A percentile compares a stretch with the other conserved stretches of the same genome.
phyloP scores from a whole-genome alignment of 2,888 invertebrate genomes.

The Troides oblongomaculatus region DNA sequence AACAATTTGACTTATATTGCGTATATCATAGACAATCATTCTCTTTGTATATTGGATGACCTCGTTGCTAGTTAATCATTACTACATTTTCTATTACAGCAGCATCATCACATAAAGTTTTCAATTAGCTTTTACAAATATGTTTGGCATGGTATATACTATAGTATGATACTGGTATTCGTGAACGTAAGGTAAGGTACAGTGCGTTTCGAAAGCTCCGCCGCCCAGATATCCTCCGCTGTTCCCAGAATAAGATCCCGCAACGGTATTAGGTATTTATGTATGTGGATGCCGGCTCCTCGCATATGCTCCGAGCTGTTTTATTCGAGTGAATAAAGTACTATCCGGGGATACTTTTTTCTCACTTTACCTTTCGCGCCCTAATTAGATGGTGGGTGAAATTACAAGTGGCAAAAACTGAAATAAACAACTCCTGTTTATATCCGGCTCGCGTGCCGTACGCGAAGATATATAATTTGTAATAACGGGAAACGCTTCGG shows the following conservation, averaged over 20 bases:
- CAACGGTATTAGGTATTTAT: conserved; percentile 62
- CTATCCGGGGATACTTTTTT: conserved; percentile 47
- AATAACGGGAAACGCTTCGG: no score
- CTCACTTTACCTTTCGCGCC: conserved; percentile 44
- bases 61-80: no score
- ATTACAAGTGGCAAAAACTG: conserved; percentile 19
- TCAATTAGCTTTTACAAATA: no score
- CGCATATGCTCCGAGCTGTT: conserved; percentile 70
- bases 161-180: no score
- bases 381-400: conserved; percentile 32
- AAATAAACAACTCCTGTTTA: conserved; percentile 9
- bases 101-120: no score
- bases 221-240: not conserved
- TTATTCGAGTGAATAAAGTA: conserved; percentile 69
- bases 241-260: conserved; percentile 29
- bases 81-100: no score
- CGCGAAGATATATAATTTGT: not conserved
- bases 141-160: no score
- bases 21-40: no score
- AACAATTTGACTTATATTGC: no score
- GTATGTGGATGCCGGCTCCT: conserved; percentile 62
- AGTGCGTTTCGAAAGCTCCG: not conserved
- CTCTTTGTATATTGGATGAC: no score
- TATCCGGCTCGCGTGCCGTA: not conserved
- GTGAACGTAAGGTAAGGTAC: not conserved